These are phyloP conservation scores for Lacanobia oleracea DNA, from an alignment of 2,888 invertebrate species.

Conservation along the genomic window DNA sequence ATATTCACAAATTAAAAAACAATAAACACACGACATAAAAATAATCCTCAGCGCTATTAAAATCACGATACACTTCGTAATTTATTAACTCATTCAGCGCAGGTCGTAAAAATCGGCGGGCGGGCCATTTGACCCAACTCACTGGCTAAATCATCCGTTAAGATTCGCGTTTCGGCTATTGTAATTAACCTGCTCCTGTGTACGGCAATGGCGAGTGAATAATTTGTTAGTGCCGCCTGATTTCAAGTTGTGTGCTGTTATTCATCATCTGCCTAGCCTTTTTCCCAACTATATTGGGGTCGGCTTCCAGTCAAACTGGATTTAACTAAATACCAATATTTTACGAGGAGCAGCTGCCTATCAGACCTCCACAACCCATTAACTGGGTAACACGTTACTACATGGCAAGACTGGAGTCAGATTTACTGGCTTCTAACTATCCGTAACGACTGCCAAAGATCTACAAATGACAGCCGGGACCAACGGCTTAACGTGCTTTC, in stretches of 20 bases:
- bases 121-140: conserved; percentile 74
- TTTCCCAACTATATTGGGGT: too few relatives aligned
- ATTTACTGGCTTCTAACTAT: too few relatives aligned
- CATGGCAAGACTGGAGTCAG: too few relatives aligned
- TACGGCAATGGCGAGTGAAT: conserved; percentile 71
- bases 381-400: too few relatives aligned
- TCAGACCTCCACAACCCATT: too few relatives aligned
- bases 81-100: conserved; percentile 65
- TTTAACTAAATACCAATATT: too few relatives aligned
- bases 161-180: conserved; percentile 76
- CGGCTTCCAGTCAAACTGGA: too few relatives aligned
- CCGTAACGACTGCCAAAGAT: too few relatives aligned
- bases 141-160: conserved; percentile 78
- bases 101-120: conserved; percentile 66
- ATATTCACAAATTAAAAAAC: conserved; percentile 29
- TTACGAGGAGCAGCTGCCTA: too few relatives aligned
- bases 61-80: conserved; percentile 57
- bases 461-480: too few relatives aligned
- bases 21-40: conserved; percentile 35
- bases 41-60: conserved; percentile 45
- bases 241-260: conserved; percentile 64
- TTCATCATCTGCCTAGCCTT: too few relatives aligned
- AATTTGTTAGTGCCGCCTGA: conserved; percentile 71
- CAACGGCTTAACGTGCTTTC: too few relatives aligned
- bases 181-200: conserved; percentile 78